Base-by-base conservation (phyloP, 1,140 invertebrate species). In the Drosophila azteca region DNA sequence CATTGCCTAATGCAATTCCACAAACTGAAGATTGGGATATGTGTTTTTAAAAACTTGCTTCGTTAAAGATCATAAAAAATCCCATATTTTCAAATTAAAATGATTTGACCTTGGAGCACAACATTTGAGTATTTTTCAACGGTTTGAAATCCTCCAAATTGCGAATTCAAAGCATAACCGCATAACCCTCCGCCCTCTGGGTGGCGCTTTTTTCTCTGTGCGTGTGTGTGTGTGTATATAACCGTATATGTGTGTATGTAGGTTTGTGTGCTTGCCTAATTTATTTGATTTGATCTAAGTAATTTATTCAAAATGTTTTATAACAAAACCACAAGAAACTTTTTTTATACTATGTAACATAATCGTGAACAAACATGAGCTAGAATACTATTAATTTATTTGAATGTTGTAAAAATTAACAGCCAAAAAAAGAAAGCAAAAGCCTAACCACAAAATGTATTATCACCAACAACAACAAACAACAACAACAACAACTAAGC, bases 401-500 rank as follows among this genome's bases (percentile, higher is more conserved):
- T 79, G 24, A 82, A 76, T 88, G 84, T 87, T 88, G 84, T 88
- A 77, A 69, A 79, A 78, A 89, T 69, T 73, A 85, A 68, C 79
- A 89, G 83, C 79, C 83, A 87, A 87, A 85, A 63, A 73, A 55
- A 44, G 57, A 46, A 58, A 50, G 61, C 55, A 43, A n/a, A 84
- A 11, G 72, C 66, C 63, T 55, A 77, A 61, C 77, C 72, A 73
- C 67, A 51, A 85, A 73, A 68, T 83, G 79, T 82, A 82, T 82
- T 83, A 82, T 57, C 68, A 59, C 53, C 46, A 61, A 26, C 43
- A 46, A 11, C 51, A 39, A 39, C n/a, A 15, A n/a, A 17, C 9
- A 41, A 20, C 31, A 31, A 13, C 46, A 46, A 31, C 29, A 35
- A 39, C 11, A 39, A 39, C 35, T 39, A 39, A 39, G 4, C 11